Evolutionary conservation across 2,797 vertebrate genomes (phyloP), one percentile per base, ranked within the genome.

Genomic region (Gouania willdenowi): DNA sequence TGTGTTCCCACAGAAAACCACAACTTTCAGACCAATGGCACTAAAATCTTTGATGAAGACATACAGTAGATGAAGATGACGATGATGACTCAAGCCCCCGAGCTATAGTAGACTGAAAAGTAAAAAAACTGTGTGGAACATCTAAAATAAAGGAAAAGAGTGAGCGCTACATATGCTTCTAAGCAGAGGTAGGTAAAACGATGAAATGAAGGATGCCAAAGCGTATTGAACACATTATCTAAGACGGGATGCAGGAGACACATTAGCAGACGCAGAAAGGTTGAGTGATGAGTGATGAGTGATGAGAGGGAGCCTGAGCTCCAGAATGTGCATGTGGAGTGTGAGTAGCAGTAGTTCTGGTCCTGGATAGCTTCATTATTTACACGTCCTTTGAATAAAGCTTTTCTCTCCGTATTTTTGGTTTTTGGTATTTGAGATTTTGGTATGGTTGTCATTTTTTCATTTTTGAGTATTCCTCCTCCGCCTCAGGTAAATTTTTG

Each of bases 361-460:
- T 87, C 86, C 85, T 89, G 87, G 87, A 88, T 77, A 82, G 82
- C 79, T 75, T 87, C 82, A 79, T 72, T 90, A 91, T 91, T 86
- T 92, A 92, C 91, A 92, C 87, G 84, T 92, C 92, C 90, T 92
- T 93, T 90, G 91, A 91, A 91, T 93, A 92, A 93, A 93, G 92
- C 92, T 93, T 91, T 88, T 91, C 91, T 90, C 88, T 92, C 88
- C 86, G 75, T 89, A 88, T 90, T 91, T 94, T 93, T 92, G 91
- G 91, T 87, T 87, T 88, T 88, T 89, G 88, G 87, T 89, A 87
- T 89, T 87, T 88, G 83, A 70, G 81, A 84, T 89, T 88, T 88
- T 89, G 87, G 87, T 87, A 82, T 85, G 78, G 79, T 84, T 87
- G 82, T 84, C 53, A 11, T 66, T 79, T 69, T 76, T 71, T 75